Percentiles rank a stretch among this genome's conserved stretches.
phyloP scores from a whole-genome alignment of 1,140 invertebrate species.

The Drosophila ironensis region DNA sequence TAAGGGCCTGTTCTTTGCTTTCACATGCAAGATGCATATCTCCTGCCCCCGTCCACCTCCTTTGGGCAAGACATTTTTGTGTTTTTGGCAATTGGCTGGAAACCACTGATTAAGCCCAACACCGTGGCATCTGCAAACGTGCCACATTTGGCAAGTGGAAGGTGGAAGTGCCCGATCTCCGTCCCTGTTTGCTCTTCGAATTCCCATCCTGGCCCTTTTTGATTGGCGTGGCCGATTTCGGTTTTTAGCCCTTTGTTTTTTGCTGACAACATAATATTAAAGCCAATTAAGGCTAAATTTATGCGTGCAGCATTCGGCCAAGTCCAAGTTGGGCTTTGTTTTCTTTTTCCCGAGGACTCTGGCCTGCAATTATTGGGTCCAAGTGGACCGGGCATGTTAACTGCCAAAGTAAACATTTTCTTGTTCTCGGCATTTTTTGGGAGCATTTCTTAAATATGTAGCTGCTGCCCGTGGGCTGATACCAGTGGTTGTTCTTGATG shows the following conservation, averaged over 20 bases:
- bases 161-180: constrained; percentile 6
- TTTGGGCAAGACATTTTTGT: constrained; percentile 25
- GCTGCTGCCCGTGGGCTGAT: constrained; percentile 22
- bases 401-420: constrained; percentile 77
- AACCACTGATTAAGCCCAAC: constrained; percentile 74
- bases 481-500: constrained; percentile 9
- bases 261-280: constrained; percentile 78
- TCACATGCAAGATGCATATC: constrained; percentile 57
- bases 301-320: constrained; percentile 70
- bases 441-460: constrained; percentile 65
- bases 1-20: constrained; percentile 72
- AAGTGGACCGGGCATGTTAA: constrained; percentile 59
- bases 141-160: constrained; percentile 65
- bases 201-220: constrained; percentile 59
- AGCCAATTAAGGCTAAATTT: constrained; percentile 79
- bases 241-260: constrained; percentile 26
- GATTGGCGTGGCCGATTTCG: constrained; percentile 76
- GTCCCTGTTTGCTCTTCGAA: constrained; percentile 17
- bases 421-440: constrained; percentile 72
- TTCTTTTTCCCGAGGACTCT: constrained; percentile 8
- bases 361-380: constrained; percentile 61
- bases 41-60: constrained; percentile 7
- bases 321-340: constrained; percentile 29
- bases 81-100: constrained; percentile 67
- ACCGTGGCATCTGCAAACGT: constrained; percentile 69